Conservation (phyloP, 1,140 invertebrate genomes). For the Xylocopa sonorina region DNA sequence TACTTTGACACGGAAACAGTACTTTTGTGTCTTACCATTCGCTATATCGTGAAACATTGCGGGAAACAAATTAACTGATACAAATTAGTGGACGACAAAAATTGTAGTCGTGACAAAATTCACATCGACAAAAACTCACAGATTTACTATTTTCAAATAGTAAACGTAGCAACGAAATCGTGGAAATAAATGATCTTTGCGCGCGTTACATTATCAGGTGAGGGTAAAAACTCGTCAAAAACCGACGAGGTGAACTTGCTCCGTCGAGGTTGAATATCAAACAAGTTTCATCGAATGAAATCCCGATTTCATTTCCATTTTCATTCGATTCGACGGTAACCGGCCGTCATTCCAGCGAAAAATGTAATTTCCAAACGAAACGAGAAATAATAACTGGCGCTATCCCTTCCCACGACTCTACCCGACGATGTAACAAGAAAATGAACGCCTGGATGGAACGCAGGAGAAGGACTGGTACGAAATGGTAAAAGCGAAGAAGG, state of each 20-base stretch:
- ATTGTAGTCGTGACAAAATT: no score
- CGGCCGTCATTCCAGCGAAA: background rate
- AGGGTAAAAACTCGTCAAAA: background rate
- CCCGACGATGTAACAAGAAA: no score
- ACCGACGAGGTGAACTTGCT: background rate
- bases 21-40: no score
- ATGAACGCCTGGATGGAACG: background rate
- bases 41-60: no score
- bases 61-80: no score
- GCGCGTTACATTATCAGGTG: background rate
- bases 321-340: background rate
- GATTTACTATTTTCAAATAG: background rate
- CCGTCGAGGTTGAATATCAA: background rate
- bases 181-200: no score
- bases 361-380: background rate
- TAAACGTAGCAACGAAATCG: no score
- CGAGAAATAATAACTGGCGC: background rate
- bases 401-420: background rate
- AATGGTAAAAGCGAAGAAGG: background rate
- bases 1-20: no score
- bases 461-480: no score
- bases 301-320: slow-evolving; percentile 20
- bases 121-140: no score
- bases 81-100: no score
- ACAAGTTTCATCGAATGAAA: background rate